These are phyloP conservation scores for Caenorhabditis remanei DNA, from an alignment of 1,140 invertebrate species.

Conservation along the genomic window DNA sequence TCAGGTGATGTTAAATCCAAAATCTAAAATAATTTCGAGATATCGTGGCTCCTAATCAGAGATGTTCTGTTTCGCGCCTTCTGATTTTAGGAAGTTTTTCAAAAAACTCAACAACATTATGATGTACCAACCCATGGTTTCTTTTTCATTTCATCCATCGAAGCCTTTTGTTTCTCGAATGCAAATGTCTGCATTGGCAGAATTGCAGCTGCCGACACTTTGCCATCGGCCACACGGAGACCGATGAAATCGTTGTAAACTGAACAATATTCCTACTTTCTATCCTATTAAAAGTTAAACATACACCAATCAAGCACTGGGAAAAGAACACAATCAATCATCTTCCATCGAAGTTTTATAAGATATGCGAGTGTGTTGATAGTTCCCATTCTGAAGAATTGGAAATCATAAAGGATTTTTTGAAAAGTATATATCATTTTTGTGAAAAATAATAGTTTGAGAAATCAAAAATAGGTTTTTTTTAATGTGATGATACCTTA, in stretches of 20 bases:
- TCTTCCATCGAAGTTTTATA: constrained; percentile 20
- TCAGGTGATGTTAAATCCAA: too few relatives aligned
- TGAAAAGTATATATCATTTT: too few relatives aligned
- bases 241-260: constrained; percentile 42
- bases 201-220: constrained; percentile 22
- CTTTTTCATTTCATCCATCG: constrained; percentile 34
- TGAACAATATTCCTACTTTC: background rate
- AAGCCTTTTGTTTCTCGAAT: constrained; percentile 14
- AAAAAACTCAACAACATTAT: too few relatives aligned
- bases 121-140: background rate
- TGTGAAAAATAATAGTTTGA: background rate
- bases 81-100: too few relatives aligned
- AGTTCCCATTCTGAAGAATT: constrained; percentile 16
- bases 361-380: constrained; percentile 19
- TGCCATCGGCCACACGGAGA: constrained; percentile 4
- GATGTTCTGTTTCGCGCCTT: too few relatives aligned
- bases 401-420: too few relatives aligned
- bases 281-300: background rate
- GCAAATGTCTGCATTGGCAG: constrained; percentile 38
- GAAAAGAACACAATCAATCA: background rate
- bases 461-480: background rate
- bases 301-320: constrained; percentile 38
- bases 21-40: too few relatives aligned
- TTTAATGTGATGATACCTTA: background rate
- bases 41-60: too few relatives aligned